phyloP scores from a whole-genome alignment of 2,797 vertebrate species.

The Rhinoraja longicauda region DNA sequence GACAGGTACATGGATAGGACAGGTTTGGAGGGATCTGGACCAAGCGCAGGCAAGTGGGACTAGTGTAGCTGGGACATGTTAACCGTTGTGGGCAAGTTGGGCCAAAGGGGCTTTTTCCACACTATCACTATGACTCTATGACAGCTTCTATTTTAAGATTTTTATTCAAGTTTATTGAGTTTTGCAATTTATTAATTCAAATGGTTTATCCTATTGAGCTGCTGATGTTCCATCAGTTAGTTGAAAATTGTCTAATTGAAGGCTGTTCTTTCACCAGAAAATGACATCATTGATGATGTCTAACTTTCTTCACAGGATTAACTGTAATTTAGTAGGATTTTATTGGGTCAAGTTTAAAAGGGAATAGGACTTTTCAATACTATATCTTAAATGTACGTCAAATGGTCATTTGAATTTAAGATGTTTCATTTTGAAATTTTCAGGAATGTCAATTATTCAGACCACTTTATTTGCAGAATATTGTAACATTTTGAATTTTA shows the following conservation, averaged over 20 bases:
- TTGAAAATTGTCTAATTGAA: neutral
- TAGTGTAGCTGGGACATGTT: no score
- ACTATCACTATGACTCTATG: no score
- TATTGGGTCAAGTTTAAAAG: neutral
- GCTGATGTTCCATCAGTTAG: neutral
- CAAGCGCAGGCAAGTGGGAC: no score
- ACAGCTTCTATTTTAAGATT: neutral
- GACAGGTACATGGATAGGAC: no score
- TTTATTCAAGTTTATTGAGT: neutral
- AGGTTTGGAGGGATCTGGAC: no score
- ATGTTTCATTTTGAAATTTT: neutral
- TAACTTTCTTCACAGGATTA: neutral
- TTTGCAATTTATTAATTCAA: neutral
- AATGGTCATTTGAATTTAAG: neutral
- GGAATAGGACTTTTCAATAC: neutral
- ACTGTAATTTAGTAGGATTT: neutral
- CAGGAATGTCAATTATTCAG: neutral
- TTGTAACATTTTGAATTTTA: neutral
- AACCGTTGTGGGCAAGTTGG: no score
- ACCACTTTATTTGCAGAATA: neutral
- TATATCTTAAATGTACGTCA: neutral
- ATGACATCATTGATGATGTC: no score
- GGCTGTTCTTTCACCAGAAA: neutral
- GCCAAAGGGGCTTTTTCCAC: no score
- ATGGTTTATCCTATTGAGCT: neutral